Evolutionary conservation across 2,888 invertebrate species (phyloP).

Genomic region (Volucella inflata): DNA sequence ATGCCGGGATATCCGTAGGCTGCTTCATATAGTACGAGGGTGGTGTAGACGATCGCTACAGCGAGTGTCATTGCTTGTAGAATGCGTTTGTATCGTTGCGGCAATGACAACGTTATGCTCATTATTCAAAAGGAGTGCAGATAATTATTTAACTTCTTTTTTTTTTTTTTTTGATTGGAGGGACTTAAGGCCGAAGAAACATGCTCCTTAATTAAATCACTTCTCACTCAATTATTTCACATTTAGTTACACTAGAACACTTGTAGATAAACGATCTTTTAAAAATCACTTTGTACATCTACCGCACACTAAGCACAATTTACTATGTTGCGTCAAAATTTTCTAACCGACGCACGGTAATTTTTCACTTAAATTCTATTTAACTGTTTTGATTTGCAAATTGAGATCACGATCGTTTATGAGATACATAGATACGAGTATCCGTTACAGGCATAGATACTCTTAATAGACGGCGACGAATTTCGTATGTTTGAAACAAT

Average conservation of each 20-base stretch:
- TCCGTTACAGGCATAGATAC: background rate
- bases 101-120: constrained; percentile 84
- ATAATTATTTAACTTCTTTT: constrained; percentile 12
- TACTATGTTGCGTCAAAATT: constrained; percentile 38
- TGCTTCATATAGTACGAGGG: constrained; percentile 83
- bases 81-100: constrained; percentile 83
- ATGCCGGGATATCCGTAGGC: constrained; percentile 83
- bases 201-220: constrained; percentile 63
- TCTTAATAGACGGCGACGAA: constrained; percentile 1
- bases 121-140: constrained; percentile 79
- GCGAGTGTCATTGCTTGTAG: constrained; percentile 84
- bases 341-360: constrained; percentile 48
- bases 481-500: constrained; percentile 33
- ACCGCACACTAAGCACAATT: constrained; percentile 16
- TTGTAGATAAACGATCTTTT: background rate
- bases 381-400: constrained; percentile 55
- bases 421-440: constrained; percentile 26
- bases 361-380: constrained; percentile 62
- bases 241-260: constrained; percentile 30
- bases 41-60: constrained; percentile 83
- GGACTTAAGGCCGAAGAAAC: constrained; percentile 57
- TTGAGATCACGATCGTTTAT: constrained; percentile 22
- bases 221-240: constrained; percentile 56
- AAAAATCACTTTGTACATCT: no score
- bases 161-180: no score